These are phyloP conservation scores for Tichodroma muraria DNA, from an alignment of 2,113 vertebrate genomes.

Conservation along the genomic window DNA sequence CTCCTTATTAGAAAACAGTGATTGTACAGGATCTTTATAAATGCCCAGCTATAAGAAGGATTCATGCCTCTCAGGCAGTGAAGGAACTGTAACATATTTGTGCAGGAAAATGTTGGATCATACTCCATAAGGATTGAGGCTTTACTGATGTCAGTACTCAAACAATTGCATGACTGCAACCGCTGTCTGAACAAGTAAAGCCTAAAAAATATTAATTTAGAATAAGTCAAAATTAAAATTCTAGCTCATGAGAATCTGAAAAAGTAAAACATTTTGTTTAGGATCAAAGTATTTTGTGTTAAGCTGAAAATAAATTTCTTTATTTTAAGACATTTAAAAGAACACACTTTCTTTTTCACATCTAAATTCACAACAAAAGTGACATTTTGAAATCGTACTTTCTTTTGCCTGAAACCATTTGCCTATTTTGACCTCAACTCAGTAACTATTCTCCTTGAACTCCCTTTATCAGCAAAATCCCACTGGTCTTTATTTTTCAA, in stretches of 20 bases:
- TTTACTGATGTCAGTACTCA: not conserved
- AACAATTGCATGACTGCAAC: not conserved
- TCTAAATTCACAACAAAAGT: not conserved
- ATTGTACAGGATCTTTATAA: not conserved
- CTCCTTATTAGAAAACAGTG: not conserved
- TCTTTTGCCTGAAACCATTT: not conserved
- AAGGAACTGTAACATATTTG: not conserved
- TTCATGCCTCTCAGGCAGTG: accelerated
- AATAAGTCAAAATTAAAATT: not conserved
- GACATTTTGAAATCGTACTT: not conserved
- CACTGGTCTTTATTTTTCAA: not conserved
- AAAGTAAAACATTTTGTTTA: not conserved
- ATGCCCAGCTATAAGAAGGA: not conserved
- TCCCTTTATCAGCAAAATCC: not conserved
- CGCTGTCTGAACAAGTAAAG: not conserved
- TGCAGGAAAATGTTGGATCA: not conserved
- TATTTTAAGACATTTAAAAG: not conserved
- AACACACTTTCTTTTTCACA: not conserved
- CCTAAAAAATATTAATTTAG: not conserved
- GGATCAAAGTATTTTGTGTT: not conserved
- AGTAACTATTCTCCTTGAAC: not conserved
- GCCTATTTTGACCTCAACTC: not conserved
- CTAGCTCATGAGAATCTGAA: not conserved
- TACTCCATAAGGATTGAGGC: not conserved
- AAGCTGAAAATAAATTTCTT: not conserved